Conservation (phyloP, 2,113 vertebrate species). For the Pterocles burchelli region DNA sequence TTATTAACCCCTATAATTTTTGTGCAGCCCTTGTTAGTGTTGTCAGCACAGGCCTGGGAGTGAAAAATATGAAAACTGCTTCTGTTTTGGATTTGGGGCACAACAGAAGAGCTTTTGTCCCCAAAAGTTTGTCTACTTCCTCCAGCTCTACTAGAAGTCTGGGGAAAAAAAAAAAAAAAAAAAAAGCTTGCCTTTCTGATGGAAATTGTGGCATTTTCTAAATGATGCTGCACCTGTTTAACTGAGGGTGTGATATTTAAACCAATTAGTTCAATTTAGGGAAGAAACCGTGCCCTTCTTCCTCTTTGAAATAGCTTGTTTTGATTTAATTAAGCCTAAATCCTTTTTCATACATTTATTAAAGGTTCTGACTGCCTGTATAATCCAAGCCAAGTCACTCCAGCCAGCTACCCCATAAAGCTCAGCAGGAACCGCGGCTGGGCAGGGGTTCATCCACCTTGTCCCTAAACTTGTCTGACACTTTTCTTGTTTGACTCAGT, state of each 20-base stretch:
- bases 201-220: neutral
- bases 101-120: neutral
- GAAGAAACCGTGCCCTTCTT: neutral
- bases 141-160: neutral
- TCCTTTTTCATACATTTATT: neutral
- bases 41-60: neutral
- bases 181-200: neutral
- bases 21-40: neutral
- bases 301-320: neutral
- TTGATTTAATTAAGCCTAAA: slow-evolving; percentile 26
- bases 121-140: neutral
- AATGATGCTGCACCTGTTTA: neutral
- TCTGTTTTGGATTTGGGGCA: neutral
- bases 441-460: neutral
- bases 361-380: neutral
- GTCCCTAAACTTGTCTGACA: neutral
- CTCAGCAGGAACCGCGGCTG: neutral
- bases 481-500: neutral
- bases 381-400: neutral
- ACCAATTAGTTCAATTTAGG: neutral
- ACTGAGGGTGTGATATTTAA: neutral
- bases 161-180: neutral
- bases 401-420: neutral
- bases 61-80: neutral
- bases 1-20: neutral